Evolutionary conservation across 92 coral and sea anemone species (phyloP).

Genomic region (Anthopleura xanthogrammica): DNA sequence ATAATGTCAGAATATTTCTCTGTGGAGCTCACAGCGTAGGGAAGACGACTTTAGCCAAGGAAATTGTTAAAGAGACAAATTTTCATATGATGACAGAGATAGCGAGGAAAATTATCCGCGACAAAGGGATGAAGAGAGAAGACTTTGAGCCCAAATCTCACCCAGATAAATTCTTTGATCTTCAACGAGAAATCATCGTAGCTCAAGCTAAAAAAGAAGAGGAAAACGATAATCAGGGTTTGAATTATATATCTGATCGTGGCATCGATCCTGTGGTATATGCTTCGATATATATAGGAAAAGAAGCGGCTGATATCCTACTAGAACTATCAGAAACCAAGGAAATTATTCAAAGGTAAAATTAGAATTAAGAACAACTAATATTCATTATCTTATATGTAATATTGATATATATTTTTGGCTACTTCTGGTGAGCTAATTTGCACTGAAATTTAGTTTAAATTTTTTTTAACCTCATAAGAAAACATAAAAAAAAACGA

Average conservation of each 20-base stretch:
- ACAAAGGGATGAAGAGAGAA: constrained; percentile 61
- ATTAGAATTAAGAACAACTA: no score
- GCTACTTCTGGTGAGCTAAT: no score
- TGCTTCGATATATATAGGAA: constrained; percentile 67
- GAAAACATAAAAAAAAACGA: no score
- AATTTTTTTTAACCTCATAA: no score
- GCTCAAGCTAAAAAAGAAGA: constrained; percentile 61
- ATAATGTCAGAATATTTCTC: constrained; percentile 65
- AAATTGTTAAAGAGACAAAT: constrained; percentile 46
- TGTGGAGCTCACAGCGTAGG: constrained; percentile 98
- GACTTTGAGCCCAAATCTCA: constrained; percentile 76
- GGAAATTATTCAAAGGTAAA: constrained; percentile 72
- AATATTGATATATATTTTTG: no score
- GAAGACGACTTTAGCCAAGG: constrained; percentile 74
- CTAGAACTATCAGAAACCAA: constrained; percentile 43
- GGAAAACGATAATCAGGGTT: constrained; percentile 34
- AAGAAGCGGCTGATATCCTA: constrained; percentile 45
- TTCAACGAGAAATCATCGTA: constrained; percentile 63
- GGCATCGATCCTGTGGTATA: constrained; percentile 92
- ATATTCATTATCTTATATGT: no score
- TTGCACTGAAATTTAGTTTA: no score
- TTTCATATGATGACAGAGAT: constrained; percentile 68
- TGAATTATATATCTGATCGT: constrained; percentile 79
- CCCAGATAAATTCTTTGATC: constrained; percentile 54
- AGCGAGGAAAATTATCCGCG: constrained; percentile 69